A percentile compares a stretch with the other conserved stretches of the same genome.
Evolutionary conservation across 2,113 vertebrate genomes (phyloP).

Genomic region (Hippopotamus amphibius): DNA sequence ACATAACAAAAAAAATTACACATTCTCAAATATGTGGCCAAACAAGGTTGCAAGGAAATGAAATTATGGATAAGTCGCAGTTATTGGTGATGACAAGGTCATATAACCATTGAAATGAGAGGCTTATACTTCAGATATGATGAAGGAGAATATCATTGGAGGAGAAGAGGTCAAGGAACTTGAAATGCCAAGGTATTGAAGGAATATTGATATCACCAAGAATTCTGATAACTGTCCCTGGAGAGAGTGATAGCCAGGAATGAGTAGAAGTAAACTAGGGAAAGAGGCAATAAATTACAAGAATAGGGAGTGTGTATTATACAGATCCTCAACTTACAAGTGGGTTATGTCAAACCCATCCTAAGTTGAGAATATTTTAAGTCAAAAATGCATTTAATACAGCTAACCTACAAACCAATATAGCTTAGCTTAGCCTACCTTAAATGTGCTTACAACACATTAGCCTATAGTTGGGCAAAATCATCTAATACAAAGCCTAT

Average conservation of each 20-base stretch:
- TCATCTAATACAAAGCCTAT: too few species aligned
- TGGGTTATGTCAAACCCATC: neutral
- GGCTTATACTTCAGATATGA: neutral
- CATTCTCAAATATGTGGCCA: neutral
- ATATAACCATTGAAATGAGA: neutral
- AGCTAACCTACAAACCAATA: too few species aligned
- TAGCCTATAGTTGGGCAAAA: too few species aligned
- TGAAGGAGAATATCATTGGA: neutral
- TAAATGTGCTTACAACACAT: too few species aligned
- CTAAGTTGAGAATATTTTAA: neutral
- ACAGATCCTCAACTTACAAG: neutral
- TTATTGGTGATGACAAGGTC: neutral
- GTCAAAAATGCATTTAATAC: too few species aligned
- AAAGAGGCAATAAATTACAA: neutral
- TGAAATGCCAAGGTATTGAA: neutral
- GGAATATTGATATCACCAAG: constrained; percentile 4
- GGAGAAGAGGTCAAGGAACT: neutral
- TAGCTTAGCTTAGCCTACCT: too few species aligned
- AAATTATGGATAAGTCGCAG: neutral
- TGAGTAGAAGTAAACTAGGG: neutral
- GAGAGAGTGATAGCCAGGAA: neutral
- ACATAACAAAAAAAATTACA: too few species aligned
- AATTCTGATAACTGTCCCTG: neutral
- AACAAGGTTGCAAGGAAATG: neutral
- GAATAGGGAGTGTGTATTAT: neutral